Evolutionary conservation across 2,113 vertebrate genomes (phyloP).

Genomic region (Chamaea fasciata): DNA sequence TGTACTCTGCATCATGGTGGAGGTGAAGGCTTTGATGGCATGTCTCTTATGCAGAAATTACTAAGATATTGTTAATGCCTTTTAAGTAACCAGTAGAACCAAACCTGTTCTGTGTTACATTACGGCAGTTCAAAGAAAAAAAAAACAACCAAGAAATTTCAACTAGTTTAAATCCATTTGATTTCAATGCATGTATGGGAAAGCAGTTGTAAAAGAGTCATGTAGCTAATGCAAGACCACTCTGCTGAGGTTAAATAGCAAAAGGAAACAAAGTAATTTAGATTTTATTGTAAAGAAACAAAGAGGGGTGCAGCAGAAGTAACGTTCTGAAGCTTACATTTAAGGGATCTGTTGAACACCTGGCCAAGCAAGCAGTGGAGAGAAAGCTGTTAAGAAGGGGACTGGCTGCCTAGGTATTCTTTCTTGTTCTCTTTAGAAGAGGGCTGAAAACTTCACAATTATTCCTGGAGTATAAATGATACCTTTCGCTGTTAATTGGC

Average conservation of each 20-base stretch:
- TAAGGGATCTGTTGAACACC: constrained; percentile 26
- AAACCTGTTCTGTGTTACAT: constrained; percentile 64
- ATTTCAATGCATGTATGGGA: background rate
- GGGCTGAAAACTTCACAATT: background rate
- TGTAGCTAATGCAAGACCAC: background rate
- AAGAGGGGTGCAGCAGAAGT: background rate
- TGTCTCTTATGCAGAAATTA: constrained; percentile 20
- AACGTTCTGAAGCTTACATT: background rate
- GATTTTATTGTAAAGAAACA: constrained; percentile 1
- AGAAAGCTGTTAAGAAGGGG: background rate
- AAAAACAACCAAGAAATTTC: background rate
- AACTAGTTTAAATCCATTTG: constrained; percentile 21
- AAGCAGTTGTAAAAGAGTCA: constrained; percentile 34
- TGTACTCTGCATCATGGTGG: background rate
- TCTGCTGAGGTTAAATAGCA: constrained; percentile 3
- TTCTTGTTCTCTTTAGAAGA: background rate
- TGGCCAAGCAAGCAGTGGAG: background rate
- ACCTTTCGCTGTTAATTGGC: background rate
- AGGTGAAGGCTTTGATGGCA: background rate
- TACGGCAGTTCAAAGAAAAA: constrained; percentile 49
- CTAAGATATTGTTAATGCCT: constrained; percentile 55
- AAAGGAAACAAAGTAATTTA: constrained; percentile 29
- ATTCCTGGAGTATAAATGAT: background rate
- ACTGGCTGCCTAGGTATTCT: background rate
- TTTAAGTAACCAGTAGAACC: constrained; percentile 51